Percentiles rank a stretch among this genome's conserved stretches.
phyloP scores from a whole-genome alignment of 2,113 vertebrate species.

The Podiceps cristatus region DNA sequence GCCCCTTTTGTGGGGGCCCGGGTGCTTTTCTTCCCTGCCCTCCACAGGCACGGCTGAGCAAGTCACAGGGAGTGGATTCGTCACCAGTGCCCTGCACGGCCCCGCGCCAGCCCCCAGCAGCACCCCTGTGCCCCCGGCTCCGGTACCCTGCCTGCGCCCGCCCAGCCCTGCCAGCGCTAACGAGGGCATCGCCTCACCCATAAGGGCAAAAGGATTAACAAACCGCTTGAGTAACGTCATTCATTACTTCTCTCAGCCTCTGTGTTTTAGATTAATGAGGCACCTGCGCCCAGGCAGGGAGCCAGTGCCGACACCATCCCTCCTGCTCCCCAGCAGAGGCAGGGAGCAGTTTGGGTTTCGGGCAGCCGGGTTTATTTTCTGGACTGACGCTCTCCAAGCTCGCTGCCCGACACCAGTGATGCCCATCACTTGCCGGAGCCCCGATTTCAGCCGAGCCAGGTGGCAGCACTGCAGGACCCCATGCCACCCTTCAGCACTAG shows the following conservation, averaged over 20 bases:
- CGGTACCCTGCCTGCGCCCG: rapidly evolving
- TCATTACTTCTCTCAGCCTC: neutral
- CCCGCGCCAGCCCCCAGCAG: neutral
- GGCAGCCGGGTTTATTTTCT: neutral
- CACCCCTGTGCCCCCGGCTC: neutral
- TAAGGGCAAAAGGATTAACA: rapidly evolving
- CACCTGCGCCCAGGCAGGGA: neutral
- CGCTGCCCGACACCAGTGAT: rapidly evolving
- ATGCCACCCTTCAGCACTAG: neutral
- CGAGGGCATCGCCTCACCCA: neutral
- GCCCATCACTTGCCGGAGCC: neutral
- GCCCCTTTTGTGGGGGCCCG: neutral
- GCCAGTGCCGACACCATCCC: neutral
- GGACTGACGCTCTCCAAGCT: neutral
- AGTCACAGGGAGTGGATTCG: neutral
- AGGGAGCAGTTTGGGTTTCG: neutral
- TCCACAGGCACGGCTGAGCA: rapidly evolving
- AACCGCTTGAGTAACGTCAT: rapidly evolving
- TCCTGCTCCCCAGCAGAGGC: neutral
- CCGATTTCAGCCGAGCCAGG: rapidly evolving
- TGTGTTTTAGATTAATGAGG: neutral
- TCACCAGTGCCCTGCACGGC: neutral
- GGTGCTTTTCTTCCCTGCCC: neutral
- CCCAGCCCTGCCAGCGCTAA: neutral
- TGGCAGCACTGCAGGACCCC: neutral